Percentiles rank a stretch among this genome's conserved stretches.
These are phyloP conservation scores for Eumerus sabulonum DNA, from an alignment of 2,888 invertebrate genomes.

Conservation along the genomic window DNA sequence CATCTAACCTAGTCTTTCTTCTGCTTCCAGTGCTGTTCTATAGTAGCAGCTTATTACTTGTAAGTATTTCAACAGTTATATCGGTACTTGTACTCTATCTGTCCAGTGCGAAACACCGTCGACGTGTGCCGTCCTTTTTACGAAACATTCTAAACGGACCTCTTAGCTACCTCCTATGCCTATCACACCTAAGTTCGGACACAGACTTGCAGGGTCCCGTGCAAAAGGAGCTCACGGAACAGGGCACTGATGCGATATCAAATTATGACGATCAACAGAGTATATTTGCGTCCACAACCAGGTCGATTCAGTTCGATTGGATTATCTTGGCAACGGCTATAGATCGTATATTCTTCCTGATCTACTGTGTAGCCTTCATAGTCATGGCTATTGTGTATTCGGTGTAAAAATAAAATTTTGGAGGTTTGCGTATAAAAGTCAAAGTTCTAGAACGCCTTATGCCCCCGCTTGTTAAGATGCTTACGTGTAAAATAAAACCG, in stretches of 20 bases:
- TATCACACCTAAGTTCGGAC: constrained; percentile 57
- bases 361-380: constrained; percentile 81
- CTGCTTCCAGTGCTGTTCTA: constrained; percentile 80
- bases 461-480: too few species aligned
- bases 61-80: constrained; percentile 80
- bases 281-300: constrained; percentile 68
- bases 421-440: neutral
- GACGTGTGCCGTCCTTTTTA: constrained; percentile 78
- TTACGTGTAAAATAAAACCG: too few species aligned
- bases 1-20: neutral
- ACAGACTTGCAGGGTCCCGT: constrained; percentile 69
- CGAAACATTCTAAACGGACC: constrained; percentile 75
- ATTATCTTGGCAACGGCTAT: constrained; percentile 83
- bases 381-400: constrained; percentile 75
- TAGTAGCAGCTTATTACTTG: constrained; percentile 80
- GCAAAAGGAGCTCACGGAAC: constrained; percentile 69
- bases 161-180: constrained; percentile 71
- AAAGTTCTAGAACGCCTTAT: too few species aligned
- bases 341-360: constrained; percentile 82
- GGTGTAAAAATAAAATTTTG: too few species aligned
- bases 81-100: constrained; percentile 81
- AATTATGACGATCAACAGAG: constrained; percentile 68
- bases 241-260: constrained; percentile 38
- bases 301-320: constrained; percentile 82
- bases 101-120: constrained; percentile 78